Base-by-base conservation (phyloP, 2,797 vertebrate species). In the Chelmon rostratus region DNA sequence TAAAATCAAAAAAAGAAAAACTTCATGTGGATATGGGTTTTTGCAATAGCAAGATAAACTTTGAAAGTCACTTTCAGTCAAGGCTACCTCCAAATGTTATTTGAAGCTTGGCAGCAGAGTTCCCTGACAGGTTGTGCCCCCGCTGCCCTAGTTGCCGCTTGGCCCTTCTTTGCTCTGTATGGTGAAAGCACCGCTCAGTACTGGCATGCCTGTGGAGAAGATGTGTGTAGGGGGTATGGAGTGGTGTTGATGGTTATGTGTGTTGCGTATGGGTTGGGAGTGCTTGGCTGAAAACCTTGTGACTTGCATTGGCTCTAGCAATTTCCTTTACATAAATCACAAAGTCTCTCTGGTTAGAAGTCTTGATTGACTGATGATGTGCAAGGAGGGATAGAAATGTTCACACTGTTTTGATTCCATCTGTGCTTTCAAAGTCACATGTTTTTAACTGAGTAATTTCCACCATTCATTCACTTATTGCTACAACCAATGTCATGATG, bases 1-100 rank as follows among this genome's bases (percentile, higher is more conserved):
- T 49, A 37, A 67, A 42, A 59, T n/a, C n/a, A n/a, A 62, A 35
- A 1, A 37, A 8, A 11, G 18, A 78, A 63, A 75, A 57, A 50
- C 25, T 78, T 82, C 50, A 69, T 84, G 50, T 80, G 46, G 38
- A 62, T 79, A 21, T 72, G 73, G 31, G 56, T 79, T 67, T 77
- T 73, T 80, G 76, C 69, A 79, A 57, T 38, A 62, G 54, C 53
- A 72, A 82, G 76, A 81, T 80, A 90, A 91, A 95, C 92, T 94
- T 93, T 94, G 88, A 95, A 96, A 95, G 95, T 95, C 87, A 95
- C 95, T 95, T 94, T 95, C 85, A 94, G 87, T 93, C 85, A 85
- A 88, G 83, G 81, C 86, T 93, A 91, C 91, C 92, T 93, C 88
- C 88, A 92, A 94, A 93, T 91, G 91, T 91, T 92, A 88, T 90